These are phyloP conservation scores for Eonycteris spelaea DNA, from an alignment of 2,113 vertebrate species.

Conservation along the genomic window DNA sequence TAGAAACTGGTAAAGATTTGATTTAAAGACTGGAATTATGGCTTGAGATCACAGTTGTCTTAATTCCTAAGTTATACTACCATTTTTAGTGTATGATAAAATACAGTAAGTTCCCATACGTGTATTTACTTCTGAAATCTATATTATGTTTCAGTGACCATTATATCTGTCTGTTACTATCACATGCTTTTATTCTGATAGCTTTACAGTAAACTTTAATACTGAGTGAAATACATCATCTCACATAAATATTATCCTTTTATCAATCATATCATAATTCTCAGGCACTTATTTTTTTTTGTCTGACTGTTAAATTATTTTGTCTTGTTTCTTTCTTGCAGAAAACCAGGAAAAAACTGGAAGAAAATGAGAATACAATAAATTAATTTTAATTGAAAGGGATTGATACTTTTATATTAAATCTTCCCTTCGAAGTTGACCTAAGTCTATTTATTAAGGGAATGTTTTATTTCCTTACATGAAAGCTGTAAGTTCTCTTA, in stretches of 20 bases:
- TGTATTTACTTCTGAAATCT: neutral
- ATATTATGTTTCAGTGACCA: neutral
- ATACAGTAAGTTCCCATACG: neutral
- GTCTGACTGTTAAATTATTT: neutral
- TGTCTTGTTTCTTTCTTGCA: neutral
- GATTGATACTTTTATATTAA: neutral
- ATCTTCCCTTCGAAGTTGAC: neutral
- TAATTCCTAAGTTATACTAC: neutral
- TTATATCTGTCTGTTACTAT: neutral
- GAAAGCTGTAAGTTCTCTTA: neutral
- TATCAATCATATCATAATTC: neutral
- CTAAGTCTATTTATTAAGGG: neutral
- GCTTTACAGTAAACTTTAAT: slow-evolving; percentile 19
- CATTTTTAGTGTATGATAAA: neutral
- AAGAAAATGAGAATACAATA: neutral
- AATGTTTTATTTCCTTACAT: neutral
- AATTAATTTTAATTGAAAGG: neutral
- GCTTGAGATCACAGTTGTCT: neutral
- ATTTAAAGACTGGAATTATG: neutral
- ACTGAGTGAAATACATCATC: neutral
- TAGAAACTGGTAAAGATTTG: neutral
- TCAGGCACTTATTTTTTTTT: neutral
- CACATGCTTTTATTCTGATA: neutral
- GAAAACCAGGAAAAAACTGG: neutral
- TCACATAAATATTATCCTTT: neutral